Evolutionary conservation across 2,888 invertebrate species (phyloP).

Genomic region (Platycnemis pennipes): DNA sequence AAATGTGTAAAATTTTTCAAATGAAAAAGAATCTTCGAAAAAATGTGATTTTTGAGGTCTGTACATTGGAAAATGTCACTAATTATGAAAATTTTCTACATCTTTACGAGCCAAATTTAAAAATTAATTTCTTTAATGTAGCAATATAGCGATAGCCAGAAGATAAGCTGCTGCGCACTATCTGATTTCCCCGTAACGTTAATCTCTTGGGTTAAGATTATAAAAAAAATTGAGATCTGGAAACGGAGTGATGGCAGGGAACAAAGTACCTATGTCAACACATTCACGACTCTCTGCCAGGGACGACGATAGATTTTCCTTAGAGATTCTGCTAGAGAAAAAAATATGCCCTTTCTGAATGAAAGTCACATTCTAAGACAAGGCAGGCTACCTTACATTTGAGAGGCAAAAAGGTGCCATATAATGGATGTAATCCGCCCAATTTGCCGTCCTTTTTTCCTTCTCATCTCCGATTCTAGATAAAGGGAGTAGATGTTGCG

Average conservation of each 20-base stretch:
- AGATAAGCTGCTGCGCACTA: not conserved
- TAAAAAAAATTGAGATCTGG: not conserved
- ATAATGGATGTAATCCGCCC: constrained; percentile 7
- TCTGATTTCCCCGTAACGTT: not conserved
- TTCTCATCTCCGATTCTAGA: constrained; percentile 23
- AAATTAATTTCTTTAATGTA: too few relatives aligned
- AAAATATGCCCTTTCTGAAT: not conserved
- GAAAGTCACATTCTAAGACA: constrained; percentile 25
- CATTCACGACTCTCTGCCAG: not conserved
- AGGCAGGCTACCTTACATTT: constrained; percentile 21
- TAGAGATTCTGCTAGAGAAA: not conserved
- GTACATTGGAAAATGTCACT: too few relatives aligned
- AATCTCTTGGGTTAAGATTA: not conserved
- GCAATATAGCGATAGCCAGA: not conserved
- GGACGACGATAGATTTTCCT: not conserved
- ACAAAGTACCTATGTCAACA: constrained; percentile 8
- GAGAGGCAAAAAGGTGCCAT: constrained; percentile 4
- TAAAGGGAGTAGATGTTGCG: constrained; percentile 28
- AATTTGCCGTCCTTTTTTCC: constrained; percentile 2
- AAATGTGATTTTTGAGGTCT: too few relatives aligned
- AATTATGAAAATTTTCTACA: too few relatives aligned
- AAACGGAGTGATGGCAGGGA: not conserved
- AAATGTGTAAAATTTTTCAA: too few relatives aligned
- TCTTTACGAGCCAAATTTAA: too few relatives aligned
- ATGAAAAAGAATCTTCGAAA: too few relatives aligned